phyloP scores from a whole-genome alignment of 2,797 vertebrate genomes.

The Zalophus californianus region DNA sequence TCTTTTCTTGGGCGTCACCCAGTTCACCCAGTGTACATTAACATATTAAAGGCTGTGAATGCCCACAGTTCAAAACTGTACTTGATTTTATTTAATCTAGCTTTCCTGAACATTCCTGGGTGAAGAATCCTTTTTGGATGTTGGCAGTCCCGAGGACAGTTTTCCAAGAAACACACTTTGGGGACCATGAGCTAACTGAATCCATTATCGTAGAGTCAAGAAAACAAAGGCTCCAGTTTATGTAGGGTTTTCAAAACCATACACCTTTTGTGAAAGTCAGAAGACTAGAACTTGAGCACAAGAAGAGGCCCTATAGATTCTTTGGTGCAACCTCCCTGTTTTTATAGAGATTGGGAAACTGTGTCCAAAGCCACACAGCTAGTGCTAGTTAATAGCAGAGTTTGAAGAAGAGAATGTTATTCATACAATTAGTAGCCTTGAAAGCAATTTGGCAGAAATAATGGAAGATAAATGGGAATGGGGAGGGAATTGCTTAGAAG shows the following conservation, averaged over 20 bases:
- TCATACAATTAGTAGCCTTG: conserved; percentile 74
- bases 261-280: background rate
- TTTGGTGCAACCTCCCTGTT: background rate
- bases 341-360: background rate
- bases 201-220: background rate
- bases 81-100: background rate
- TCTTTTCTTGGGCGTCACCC: background rate
- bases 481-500: conserved; percentile 74
- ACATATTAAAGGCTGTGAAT: background rate
- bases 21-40: background rate
- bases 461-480: conserved; percentile 72
- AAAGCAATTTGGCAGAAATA: conserved; percentile 80
- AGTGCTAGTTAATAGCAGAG: conserved; percentile 19
- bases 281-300: background rate
- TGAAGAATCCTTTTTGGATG: background rate
- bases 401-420: conserved; percentile 69
- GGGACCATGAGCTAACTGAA: background rate
- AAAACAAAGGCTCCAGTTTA: background rate
- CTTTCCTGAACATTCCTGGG: background rate
- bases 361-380: background rate
- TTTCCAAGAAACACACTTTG: conserved; percentile 29
- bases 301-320: background rate
- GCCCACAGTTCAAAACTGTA: background rate
- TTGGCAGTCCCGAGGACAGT: background rate
- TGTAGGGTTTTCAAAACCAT: background rate